These are phyloP conservation scores for Cheilosia urbana DNA, from an alignment of 2,888 invertebrate genomes.

Conservation along the genomic window DNA sequence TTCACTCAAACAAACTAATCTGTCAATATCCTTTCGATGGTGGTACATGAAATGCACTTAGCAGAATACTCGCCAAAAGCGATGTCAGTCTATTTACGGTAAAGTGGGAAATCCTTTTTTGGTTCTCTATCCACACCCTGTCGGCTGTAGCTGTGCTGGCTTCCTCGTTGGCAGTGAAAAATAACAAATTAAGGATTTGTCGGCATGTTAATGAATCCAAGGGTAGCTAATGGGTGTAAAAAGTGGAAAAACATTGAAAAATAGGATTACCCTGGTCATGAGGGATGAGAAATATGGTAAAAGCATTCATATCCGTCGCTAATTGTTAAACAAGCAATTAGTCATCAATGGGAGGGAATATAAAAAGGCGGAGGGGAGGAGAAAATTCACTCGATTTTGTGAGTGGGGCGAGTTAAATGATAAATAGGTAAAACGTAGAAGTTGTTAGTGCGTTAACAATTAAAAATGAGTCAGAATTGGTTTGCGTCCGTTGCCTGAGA, in stretches of 20 bases:
- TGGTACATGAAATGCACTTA: conserved; percentile 38
- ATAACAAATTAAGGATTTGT: conserved; percentile 64
- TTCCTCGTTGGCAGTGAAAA: conserved; percentile 6
- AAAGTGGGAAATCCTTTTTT: conserved; percentile 30
- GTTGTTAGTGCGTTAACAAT: too few species aligned
- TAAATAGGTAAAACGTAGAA: too few species aligned
- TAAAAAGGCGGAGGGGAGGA: neutral
- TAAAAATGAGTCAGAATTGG: too few species aligned
- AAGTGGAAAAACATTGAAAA: conserved; percentile 25
- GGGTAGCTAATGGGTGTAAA: conserved; percentile 61
- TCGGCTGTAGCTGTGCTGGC: neutral
- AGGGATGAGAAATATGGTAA: conserved; percentile 12
- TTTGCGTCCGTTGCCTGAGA: too few species aligned
- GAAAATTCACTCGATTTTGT: too few species aligned
- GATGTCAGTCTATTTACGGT: conserved; percentile 28
- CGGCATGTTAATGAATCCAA: conserved; percentile 51
- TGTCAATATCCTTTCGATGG: conserved; percentile 29
- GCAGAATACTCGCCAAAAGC: conserved; percentile 19
- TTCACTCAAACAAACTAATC: conserved; percentile 58
- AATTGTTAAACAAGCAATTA: conserved; percentile 71
- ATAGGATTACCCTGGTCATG: conserved; percentile 10
- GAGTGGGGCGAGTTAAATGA: too few species aligned
- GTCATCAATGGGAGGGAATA: conserved; percentile 34
- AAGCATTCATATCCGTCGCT: conserved; percentile 63
- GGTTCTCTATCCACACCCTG: conserved; percentile 17